These are phyloP conservation scores for Heteromurus nitidus DNA, from an alignment of 2,888 invertebrate species.

Conservation along the genomic window DNA sequence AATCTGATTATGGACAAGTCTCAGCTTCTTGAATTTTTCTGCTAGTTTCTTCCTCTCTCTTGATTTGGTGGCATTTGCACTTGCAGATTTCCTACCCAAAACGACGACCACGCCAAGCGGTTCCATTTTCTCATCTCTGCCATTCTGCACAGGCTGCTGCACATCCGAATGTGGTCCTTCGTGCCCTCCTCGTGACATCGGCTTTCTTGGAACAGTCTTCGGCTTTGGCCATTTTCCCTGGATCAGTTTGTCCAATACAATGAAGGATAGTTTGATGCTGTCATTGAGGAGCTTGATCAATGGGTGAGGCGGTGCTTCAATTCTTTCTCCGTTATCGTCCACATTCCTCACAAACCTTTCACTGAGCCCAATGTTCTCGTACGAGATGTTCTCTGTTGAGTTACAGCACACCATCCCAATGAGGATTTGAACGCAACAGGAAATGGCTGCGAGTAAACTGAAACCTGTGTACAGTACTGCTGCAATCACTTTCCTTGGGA, in stretches of 20 bases:
- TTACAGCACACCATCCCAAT: neutral
- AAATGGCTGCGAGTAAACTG: neutral
- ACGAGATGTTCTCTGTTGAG: neutral
- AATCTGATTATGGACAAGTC: neutral
- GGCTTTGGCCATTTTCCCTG: neutral
- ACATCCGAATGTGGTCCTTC: too few relatives aligned
- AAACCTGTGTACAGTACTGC: neutral
- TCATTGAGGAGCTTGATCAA: neutral
- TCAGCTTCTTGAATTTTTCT: neutral
- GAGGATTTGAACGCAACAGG: conserved; percentile 3
- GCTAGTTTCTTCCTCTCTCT: neutral
- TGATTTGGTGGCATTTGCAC: too few relatives aligned
- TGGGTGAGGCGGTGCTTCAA: neutral
- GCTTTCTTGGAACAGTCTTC: too few relatives aligned
- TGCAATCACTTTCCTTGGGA: neutral
- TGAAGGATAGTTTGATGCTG: neutral
- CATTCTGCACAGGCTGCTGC: too few relatives aligned
- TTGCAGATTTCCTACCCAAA: too few relatives aligned
- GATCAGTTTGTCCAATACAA: neutral
- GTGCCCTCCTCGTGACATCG: too few relatives aligned
- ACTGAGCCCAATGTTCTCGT: neutral
- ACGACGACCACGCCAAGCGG: too few relatives aligned
- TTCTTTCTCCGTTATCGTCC: neutral
- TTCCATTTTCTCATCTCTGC: too few relatives aligned
- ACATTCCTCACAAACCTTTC: neutral